phyloP scores from a whole-genome alignment of 2,797 vertebrate genomes.

The Poecilia picta region DNA sequence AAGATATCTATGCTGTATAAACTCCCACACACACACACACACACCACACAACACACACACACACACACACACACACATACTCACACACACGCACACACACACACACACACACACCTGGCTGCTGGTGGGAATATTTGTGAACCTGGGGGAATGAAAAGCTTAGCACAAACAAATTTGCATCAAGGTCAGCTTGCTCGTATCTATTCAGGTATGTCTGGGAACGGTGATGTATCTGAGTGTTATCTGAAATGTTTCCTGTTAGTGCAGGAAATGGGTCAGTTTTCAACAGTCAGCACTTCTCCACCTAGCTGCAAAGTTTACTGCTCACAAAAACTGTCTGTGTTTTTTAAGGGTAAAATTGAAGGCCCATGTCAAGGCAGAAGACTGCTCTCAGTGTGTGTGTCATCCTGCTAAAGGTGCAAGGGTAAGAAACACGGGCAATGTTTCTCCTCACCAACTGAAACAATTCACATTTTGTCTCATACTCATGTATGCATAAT shows the following conservation, averaged over 20 bases:
- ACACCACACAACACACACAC: too few relatives aligned
- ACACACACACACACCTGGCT: not conserved
- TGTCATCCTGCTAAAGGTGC: constrained; percentile 75
- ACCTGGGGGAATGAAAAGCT: constrained; percentile 5
- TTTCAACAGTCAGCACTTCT: constrained; percentile 18
- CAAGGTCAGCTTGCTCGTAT: constrained; percentile 37
- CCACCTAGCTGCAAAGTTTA: constrained; percentile 3
- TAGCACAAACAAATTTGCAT: not conserved
- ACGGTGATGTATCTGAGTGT: constrained; percentile 30
- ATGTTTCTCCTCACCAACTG: not conserved
- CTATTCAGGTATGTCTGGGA: constrained; percentile 24
- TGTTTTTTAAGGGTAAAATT: constrained; percentile 47
- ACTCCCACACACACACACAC: too few relatives aligned
- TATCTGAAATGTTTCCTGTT: constrained; percentile 20
- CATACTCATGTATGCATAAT: not conserved
- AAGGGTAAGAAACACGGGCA: constrained; percentile 51
- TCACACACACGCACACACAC: not conserved
- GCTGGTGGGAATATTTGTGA: constrained; percentile 19
- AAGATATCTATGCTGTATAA: constrained; percentile 3
- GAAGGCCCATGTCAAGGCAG: constrained; percentile 66
- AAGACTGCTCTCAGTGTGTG: constrained; percentile 71
- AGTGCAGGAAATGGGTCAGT: constrained; percentile 3
- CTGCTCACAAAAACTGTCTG: not conserved
- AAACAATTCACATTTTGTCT: not conserved
- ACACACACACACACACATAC: too few relatives aligned